Percentiles rank a stretch among this genome's conserved stretches.
Conservation (phyloP, 2,797 vertebrate genomes). For the Tolypeutes matacus region DNA sequence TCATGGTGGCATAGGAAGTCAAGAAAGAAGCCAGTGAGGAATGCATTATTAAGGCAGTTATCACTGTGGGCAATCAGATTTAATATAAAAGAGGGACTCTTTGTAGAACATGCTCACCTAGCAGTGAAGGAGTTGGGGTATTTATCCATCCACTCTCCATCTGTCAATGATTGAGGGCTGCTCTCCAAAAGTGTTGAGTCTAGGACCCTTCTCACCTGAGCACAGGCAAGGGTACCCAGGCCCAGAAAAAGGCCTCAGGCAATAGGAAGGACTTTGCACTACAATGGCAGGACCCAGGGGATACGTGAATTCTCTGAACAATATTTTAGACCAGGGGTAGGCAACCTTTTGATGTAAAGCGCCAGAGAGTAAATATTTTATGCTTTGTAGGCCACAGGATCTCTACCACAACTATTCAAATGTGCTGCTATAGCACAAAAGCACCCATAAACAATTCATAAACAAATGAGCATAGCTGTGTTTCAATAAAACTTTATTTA, state of each 20-base stretch:
- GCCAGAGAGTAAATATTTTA: not conserved
- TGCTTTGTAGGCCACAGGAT: not conserved
- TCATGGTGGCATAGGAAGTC: not conserved
- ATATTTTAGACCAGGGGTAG: not conserved
- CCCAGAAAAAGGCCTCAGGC: not conserved
- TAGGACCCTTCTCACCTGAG: not conserved
- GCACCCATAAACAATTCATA: not conserved
- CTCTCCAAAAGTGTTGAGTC: not conserved
- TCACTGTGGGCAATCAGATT: not conserved
- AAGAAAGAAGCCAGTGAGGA: not conserved
- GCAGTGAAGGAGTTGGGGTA: not conserved
- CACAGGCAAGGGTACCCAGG: not conserved
- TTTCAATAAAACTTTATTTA: constrained; percentile 6
- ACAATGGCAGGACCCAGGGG: not conserved
- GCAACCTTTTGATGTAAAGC: not conserved
- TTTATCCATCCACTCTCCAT: not conserved
- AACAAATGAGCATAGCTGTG: not conserved
- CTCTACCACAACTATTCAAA: not conserved
- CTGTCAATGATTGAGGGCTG: not conserved
- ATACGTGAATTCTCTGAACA: not conserved
- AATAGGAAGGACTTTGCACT: not conserved
- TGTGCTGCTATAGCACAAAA: not conserved
- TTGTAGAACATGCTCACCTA: not conserved
- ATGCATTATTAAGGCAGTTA: not conserved
- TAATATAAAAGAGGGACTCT: not conserved